Base-by-base conservation (phyloP, 2,888 invertebrate genomes). In the Cheilosia scutellata region DNA sequence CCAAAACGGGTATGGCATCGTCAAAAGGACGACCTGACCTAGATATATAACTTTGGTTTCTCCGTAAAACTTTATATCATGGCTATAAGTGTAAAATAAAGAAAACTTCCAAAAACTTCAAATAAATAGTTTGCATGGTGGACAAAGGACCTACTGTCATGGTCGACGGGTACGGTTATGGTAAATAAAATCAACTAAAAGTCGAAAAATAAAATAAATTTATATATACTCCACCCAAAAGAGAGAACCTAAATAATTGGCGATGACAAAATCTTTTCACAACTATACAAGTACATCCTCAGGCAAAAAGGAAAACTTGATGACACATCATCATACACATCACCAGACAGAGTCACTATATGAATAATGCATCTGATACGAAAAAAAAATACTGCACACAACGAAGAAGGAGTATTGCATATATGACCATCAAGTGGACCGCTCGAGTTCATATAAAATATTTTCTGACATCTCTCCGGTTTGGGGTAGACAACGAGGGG, bases 251-350 rank as follows among this genome's bases (percentile, higher is more conserved):
- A 70, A 83, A 84, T 79, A 78, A 75, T 84, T 79, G 75, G 65
- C 63, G 78, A 74, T 75, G 83, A 79, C 74, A 83, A 78, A 74
- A 78, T 83, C 72, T 74, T 72, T 74, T 78, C 66, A 77, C 44
- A 72, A 71, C 55, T 44, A 20, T 6, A 42, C 40, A 7, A 7
- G 4, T 13, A 37, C 37, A 13, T 0, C 44, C 16, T n/a, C 37
- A 2, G 5, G n/a, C 20, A 16, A 58, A 58, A 70, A 13, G 29
- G 31, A 29, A 40, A 51, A 51, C 58, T 77, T 42, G 68, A 60
- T 68, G 68, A 78, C 29, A 55, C 75, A 58, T 70, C 78, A 40
- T 42, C 74, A 49, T 55, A 42, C 60, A 72, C 74, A 58, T 70
- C 58, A 70, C 37, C 70, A 72, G 55, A 42, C 65, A 68, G 55